A percentile compares a stretch with the other conserved stretches of the same genome.
Conservation (phyloP, 2,113 vertebrate species). For the Sceloporus tristichus region DNA sequence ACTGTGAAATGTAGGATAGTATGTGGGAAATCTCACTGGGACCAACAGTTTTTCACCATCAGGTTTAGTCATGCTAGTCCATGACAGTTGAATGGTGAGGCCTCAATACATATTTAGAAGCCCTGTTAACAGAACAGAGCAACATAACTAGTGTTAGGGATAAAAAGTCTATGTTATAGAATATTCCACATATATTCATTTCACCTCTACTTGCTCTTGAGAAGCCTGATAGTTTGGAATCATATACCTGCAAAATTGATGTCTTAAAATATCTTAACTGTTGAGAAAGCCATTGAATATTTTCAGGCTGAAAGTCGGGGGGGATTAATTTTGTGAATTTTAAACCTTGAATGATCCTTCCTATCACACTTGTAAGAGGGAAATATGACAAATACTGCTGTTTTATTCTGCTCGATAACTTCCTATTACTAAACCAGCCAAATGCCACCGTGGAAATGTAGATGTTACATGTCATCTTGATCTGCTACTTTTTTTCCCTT, state of each 20-base stretch:
- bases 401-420: slow-evolving; percentile 85
- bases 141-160: slow-evolving; percentile 13
- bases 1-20: too few relatives aligned
- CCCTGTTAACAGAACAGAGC: slow-evolving; percentile 35
- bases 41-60: not conserved
- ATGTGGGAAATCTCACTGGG: not conserved
- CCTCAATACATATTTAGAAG: not conserved
- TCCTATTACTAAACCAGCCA: slow-evolving; percentile 83
- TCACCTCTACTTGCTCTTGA: slow-evolving; percentile 60
- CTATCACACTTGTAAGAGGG: slow-evolving; percentile 70
- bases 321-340: slow-evolving; percentile 80
- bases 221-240: slow-evolving; percentile 68
- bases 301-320: slow-evolving; percentile 76
- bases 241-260: slow-evolving; percentile 57
- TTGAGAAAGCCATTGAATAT: slow-evolving; percentile 76
- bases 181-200: not conserved
- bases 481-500: slow-evolving; percentile 83
- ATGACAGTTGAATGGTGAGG: not conserved
- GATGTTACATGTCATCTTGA: slow-evolving; percentile 83
- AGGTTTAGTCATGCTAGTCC: not conserved
- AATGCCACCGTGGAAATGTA: slow-evolving; percentile 77
- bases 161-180: slow-evolving; percentile 41
- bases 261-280: slow-evolving; percentile 62
- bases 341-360: slow-evolving; percentile 79
- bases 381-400: slow-evolving; percentile 80